Evolutionary conservation across 64 coral and sea anemone genomes (phyloP).

Genomic region (Catalaphyllia jardinei): DNA sequence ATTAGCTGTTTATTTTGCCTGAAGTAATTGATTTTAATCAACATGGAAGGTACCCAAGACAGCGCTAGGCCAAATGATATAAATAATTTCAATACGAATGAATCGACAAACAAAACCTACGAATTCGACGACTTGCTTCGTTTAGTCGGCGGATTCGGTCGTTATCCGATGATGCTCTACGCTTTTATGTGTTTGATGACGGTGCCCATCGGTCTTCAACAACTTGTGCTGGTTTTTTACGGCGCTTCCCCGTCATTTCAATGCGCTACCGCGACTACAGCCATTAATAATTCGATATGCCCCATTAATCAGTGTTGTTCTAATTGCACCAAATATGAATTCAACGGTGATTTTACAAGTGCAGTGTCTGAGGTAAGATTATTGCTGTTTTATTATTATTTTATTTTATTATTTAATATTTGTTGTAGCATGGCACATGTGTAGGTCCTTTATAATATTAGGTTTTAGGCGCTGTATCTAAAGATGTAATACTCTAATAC

Average conservation of each 20-base stretch:
- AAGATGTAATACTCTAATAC: no score
- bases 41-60: no score
- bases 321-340: conserved; percentile 29
- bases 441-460: no score
- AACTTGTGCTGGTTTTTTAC: conserved; percentile 78
- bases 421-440: no score
- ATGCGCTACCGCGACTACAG: neutral
- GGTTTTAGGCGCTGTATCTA: no score
- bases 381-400: neutral
- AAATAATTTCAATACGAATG: neutral
- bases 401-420: no score
- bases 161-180: conserved; percentile 59
- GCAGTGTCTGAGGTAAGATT: conserved; percentile 18
- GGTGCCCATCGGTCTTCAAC: conserved; percentile 62
- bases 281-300: neutral
- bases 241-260: conserved; percentile 59
- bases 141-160: conserved; percentile 74
- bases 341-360: conserved; percentile 20
- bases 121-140: conserved; percentile 72
- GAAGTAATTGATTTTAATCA: no score
- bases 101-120: conserved; percentile 13
- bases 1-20: no score
- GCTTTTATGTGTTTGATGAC: conserved; percentile 75
- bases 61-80: neutral
- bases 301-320: neutral